Base-by-base conservation (phyloP, 2,113 vertebrate species). In the Ptilonorhynchus violaceus region DNA sequence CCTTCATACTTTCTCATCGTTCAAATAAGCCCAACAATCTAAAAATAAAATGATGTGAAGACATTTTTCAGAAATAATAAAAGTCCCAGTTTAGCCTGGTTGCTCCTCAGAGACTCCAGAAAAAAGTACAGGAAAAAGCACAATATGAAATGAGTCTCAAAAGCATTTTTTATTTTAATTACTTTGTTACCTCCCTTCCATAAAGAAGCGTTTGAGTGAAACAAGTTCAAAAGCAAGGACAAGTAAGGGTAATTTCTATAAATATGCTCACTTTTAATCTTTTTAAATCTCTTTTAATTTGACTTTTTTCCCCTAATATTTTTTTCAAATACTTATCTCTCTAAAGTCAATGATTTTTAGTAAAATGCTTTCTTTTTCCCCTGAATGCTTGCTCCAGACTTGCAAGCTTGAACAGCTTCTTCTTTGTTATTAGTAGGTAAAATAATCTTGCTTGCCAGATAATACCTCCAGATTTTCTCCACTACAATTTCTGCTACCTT, bases 151-250 rank as follows among this genome's bases (percentile, higher is more conserved):
- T 3, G 6, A 91, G 24, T 58, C 77, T 75, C 89, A 75, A 85
- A 89, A 73, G 73, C 41, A 56, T 62, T 93, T 88, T 89, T 85
- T 35, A 82, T 73, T 88, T 94, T 90, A 95, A 93, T 91, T 94
- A 92, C 92, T 80, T 92, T 67, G 50, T 80, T 86, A 90, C 33
- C 21, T 92, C 15, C 24, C 39, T 77, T 58, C 39, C 67, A 74
- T 50, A 73, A 92, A 93, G 60, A 70, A 89, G 15, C 27, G 33
- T 46, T 93, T 70, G 33, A 91, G 2, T 79, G 58, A 89, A 91
- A 82, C 16, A 87, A 89, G 39, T 44, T 82, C 33, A 89, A 69
- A 95, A 50, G 21, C 55, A 87, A 93, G 75, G 76, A 64, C 47
- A 81, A 91, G 31, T 62, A 49, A 86, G 50, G 50, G 10, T 42